Base-by-base conservation (phyloP, 2,888 invertebrate species). In the Charanyca ferruginea region DNA sequence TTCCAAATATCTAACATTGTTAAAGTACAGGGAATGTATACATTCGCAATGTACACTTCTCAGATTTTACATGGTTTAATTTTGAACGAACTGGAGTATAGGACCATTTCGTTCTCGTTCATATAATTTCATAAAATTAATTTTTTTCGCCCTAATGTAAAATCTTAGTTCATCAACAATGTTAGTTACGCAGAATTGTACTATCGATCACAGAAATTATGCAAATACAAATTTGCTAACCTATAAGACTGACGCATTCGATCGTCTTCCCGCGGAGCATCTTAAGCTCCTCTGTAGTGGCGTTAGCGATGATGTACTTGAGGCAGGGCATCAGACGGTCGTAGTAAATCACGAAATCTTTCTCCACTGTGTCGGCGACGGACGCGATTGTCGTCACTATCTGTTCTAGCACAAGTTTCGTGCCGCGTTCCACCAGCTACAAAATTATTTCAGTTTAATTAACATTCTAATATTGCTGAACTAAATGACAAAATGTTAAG, bases 351-450 rank as follows among this genome's bases (percentile, higher is more conserved):
- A 98, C 97, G 92, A 99, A 99, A 87, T 99, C 98, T 86, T 99
- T 98, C 92, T 99, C 99, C 13, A 99, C 98, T 0, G 99, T 99
- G 91, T 99, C 99, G 1, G 99, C 99, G 0, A 99, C 99, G 0
- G 99, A 99, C 9, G 99, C 99, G 77, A 99, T 98, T 5, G 99
- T 99, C 0, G 99, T 99, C n/a, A 99, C 99, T 58, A 99, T 98
- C 95, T 99, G 99, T 94, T 99, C 99, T 73, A 99, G 94, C 11
- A 99, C 99, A 74, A 99, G 96, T 91, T 99, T 99, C 16, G 98
- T 99, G 54, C 99, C 99, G 81, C 98, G 98, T 90, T 99, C 98
- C 57, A 99, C 97, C 78, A 99, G 96, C 96, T 97, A 85, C 0
- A 38, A 83, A 49, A 45, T 1, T 11, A 22, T n/a, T 22, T 22